Evolutionary conservation across 2,113 vertebrate genomes (phyloP), one percentile per base, ranked within the genome.

Genomic region (Oplegnathus fasciatus): DNA sequence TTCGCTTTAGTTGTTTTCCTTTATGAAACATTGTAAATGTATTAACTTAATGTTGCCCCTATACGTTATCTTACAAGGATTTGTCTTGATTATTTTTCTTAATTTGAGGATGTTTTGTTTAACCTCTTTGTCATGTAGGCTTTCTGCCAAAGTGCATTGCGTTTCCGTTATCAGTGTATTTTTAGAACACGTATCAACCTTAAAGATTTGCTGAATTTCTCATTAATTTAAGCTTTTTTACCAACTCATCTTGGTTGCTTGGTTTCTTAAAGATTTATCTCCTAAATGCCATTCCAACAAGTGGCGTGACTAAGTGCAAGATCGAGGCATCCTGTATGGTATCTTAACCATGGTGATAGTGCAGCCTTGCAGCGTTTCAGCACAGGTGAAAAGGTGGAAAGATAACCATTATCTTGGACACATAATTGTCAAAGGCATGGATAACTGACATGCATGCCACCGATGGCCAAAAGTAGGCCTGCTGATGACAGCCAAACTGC

Each of bases 361-460:
- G 75, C 89, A 81, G 88, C 80, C 87, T 50, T 69, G 58, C 82
- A 73, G 80, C 66, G 65, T 86, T 68, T 68, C 22, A 46, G 48
- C 18, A 4, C 88, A 89, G 92, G 89, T 94, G 91, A 95, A 95
- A 89, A 93, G 93, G 91, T 94, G 91, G 92, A 90, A 58, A 87
- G 92, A 95, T 95, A 94, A 94, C 86, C 77, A 86, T 93, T 95
- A 96, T 94, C 94, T 74, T 0, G 54, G 82, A 88, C 86, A 85
- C 86, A 28, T 83, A 79, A 92, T 93, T 82, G 91, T 91, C 88
- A 91, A 90, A 93, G 91, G 84, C 87, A 48, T 52, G 85, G 94
- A 93, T 91, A 91, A 93, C 85, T 92, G 86, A 92, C 87, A 81
- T 83, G 79, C 88, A 85, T 77, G 89, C 83, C 91, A 90, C 68